phyloP scores from a whole-genome alignment of 2,797 vertebrate species.

The Adrianichthys oophorus region DNA sequence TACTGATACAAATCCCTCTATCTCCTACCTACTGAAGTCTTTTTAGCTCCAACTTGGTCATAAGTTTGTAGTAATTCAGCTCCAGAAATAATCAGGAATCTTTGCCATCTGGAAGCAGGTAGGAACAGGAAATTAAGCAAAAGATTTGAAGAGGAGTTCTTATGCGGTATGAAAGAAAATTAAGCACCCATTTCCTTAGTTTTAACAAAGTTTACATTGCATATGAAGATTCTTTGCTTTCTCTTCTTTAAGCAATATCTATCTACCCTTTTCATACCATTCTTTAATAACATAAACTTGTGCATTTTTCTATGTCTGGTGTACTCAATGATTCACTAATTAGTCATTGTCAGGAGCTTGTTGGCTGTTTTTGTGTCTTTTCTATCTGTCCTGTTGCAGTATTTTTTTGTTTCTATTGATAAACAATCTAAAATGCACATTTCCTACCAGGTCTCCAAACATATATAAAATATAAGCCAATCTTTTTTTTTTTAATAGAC shows the following conservation, averaged over 20 bases:
- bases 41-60: slow-evolving; percentile 20
- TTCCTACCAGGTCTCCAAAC: too few species aligned
- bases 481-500: too few species aligned
- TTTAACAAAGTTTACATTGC: slow-evolving; percentile 29
- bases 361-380: too few species aligned
- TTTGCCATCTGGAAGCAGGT: slow-evolving; percentile 53
- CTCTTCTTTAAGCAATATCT: background rate
- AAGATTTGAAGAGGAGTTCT: slow-evolving; percentile 61
- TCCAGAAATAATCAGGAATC: slow-evolving; percentile 52
- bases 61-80: slow-evolving; percentile 48
- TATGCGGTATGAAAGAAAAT: slow-evolving; percentile 54
- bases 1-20: slow-evolving; percentile 22
- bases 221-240: slow-evolving; percentile 9
- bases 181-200: slow-evolving; percentile 40
- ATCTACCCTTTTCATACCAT: too few species aligned
- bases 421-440: too few species aligned
- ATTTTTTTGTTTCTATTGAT: too few species aligned
- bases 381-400: too few species aligned
- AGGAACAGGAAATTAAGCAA: slow-evolving; percentile 75
- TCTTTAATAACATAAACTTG: too few species aligned
- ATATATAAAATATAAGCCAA: too few species aligned
- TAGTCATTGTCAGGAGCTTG: too few species aligned
- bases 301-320: too few species aligned
- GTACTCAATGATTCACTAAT: too few species aligned
- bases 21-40: slow-evolving; percentile 38